Conservation (phyloP, 2,113 vertebrate genomes). For the Chlorodrepanis virens region DNA sequence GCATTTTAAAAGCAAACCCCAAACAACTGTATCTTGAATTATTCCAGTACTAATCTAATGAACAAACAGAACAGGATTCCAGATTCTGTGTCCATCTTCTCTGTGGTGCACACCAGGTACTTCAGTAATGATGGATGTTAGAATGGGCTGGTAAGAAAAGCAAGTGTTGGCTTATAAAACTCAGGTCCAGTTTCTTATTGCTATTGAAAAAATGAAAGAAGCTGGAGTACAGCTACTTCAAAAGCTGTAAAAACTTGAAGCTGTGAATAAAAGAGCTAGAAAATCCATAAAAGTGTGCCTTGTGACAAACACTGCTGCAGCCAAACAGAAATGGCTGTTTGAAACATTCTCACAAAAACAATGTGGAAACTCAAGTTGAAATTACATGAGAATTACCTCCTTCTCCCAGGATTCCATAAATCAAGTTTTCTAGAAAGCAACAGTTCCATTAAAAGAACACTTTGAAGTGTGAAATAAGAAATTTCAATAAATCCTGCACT, state of each 20-base stretch:
- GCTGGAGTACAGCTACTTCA: background rate
- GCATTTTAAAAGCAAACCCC: background rate
- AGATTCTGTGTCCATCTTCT: background rate
- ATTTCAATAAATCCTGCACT: background rate
- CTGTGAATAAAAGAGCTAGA: background rate
- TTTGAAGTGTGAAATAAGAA: background rate
- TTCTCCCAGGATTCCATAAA: background rate
- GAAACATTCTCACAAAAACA: background rate
- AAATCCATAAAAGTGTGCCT: background rate
- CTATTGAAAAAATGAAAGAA: background rate
- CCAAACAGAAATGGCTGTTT: background rate
- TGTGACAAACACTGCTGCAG: background rate
- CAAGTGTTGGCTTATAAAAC: background rate
- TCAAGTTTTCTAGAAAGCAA: background rate
- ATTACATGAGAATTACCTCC: background rate
- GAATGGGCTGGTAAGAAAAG: background rate
- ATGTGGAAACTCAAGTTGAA: background rate
- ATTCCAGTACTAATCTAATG: background rate
- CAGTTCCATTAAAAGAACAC: background rate
- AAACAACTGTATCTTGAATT: background rate
- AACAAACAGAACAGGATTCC: background rate
- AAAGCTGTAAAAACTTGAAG: background rate
- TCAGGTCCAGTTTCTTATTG: background rate
- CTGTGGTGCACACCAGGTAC: background rate
- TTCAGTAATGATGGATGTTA: background rate